A percentile compares a stretch with the other conserved stretches of the same genome.
Evolutionary conservation across 2,888 invertebrate genomes (phyloP).

Genomic region (Chaitophorus viminalis): DNA sequence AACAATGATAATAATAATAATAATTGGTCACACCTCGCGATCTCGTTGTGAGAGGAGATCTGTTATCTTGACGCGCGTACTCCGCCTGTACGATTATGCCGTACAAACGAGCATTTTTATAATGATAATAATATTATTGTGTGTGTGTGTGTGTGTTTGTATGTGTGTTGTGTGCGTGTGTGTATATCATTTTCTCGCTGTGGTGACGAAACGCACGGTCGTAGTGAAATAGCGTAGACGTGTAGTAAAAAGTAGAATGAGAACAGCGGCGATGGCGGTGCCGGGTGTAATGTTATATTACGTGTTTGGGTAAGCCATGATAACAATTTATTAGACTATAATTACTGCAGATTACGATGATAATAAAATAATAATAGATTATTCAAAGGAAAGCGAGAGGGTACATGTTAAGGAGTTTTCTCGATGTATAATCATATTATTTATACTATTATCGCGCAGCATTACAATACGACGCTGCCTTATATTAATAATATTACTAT

Average conservation of each 20-base stretch:
- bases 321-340: too few species aligned
- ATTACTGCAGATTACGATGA: constrained; percentile 9
- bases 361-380: too few species aligned
- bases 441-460: too few species aligned
- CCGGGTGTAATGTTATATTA: too few species aligned
- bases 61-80: neutral
- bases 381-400: neutral
- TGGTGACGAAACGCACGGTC: neutral
- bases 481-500: too few species aligned
- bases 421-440: too few species aligned
- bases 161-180: too few species aligned
- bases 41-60: constrained; percentile 17
- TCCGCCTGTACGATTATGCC: neutral
- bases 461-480: too few species aligned
- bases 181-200: neutral
- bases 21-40: constrained; percentile 57
- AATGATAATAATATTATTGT: too few species aligned
- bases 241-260: neutral
- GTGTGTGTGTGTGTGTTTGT: too few species aligned
- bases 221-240: neutral
- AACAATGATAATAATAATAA: neutral
- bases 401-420: neutral
- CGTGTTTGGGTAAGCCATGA: too few species aligned
- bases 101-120: neutral
- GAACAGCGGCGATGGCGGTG: neutral